Conservation (phyloP, 2,113 vertebrate genomes). For the Zapus hudsonius region DNA sequence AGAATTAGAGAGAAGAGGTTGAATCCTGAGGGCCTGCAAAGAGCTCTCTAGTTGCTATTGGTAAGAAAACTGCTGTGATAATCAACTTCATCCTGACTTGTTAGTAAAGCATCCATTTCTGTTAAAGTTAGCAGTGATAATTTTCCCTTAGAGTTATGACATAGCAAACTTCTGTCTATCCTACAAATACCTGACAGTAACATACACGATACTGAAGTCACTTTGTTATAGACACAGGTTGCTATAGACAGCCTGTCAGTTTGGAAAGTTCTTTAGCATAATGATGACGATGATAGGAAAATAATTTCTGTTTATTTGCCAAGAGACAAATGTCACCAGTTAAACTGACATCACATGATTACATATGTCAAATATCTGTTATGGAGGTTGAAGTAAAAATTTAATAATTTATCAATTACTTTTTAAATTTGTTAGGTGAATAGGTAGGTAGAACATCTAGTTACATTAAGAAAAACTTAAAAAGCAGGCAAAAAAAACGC, state of each 20-base stretch:
- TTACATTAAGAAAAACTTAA: not conserved
- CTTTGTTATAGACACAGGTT: no score
- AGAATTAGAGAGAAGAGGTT: not conserved
- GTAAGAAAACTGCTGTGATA: no score
- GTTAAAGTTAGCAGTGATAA: no score
- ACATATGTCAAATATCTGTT: conserved; percentile 42
- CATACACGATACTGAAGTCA: no score
- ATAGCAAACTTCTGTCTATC: no score
- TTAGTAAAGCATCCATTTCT: no score
- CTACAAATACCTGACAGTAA: no score
- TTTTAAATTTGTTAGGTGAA: conserved; percentile 44
- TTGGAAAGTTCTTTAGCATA: conserved; percentile 56
- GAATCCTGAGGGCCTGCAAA: not conserved
- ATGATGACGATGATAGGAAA: conserved; percentile 70
- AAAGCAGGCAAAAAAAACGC: not conserved
- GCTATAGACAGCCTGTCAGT: not conserved
- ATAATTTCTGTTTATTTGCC: not conserved
- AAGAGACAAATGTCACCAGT: conserved; percentile 38
- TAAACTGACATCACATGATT: not conserved
- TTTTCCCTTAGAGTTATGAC: no score
- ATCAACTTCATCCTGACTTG: no score
- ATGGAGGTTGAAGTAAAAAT: conserved; percentile 74
- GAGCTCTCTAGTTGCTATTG: no score
- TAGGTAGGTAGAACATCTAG: not conserved
- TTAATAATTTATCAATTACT: conserved; percentile 60